Base-by-base conservation (phyloP, 23 tunicate species). In the Halocynthia aurantium region DNA sequence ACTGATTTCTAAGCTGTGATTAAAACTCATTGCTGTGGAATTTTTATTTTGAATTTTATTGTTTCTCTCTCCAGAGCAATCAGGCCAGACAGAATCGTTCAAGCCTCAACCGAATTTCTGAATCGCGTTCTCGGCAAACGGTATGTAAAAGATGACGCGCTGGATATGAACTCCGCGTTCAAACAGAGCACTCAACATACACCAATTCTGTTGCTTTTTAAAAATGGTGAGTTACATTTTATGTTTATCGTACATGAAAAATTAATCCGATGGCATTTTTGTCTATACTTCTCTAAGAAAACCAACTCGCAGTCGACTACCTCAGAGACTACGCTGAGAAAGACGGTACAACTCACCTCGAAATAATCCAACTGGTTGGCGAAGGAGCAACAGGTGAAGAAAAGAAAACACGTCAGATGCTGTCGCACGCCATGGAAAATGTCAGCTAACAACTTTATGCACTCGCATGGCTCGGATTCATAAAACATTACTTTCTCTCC, bases 51-150 rank as follows among this genome's bases (percentile, higher is more conserved):
- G 44, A 31, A 31, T 31, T 31, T 31, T 31, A 65, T 61, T 13
- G 8, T 4, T 72, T 53, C 75, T 13, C 67, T 12, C 49, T 77
- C 21, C 56, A 90, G 97, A 71, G 88, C 90, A 6, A 70, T 90
- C 21, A 86, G 97, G 0, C 68, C 67, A 6, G 97, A 90, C 70
- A 81, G 97, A 22, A 56, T 90, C 10, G 82, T 90, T 11, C 90
- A 84, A 60, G 97, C 97, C 6, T 81, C 90, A 6, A 81, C 84
- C 7, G 97, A 90, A 80, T 90, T 90, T 72, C 67, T 90, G 31
- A 31, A 31, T 52, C 64, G 80, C 52, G 87, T 85, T 69, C 84
- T 90, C 50, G 97, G 97, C 1, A 81, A 81, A 70, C 81, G 81
- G 49, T 85, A 72, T 69, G 10, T 85, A 0, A 72, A 88, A 54